Percentiles rank a stretch among this genome's conserved stretches.
These are phyloP conservation scores for Stratiomys singularior DNA, from an alignment of 2,888 invertebrate genomes.

Conservation along the genomic window DNA sequence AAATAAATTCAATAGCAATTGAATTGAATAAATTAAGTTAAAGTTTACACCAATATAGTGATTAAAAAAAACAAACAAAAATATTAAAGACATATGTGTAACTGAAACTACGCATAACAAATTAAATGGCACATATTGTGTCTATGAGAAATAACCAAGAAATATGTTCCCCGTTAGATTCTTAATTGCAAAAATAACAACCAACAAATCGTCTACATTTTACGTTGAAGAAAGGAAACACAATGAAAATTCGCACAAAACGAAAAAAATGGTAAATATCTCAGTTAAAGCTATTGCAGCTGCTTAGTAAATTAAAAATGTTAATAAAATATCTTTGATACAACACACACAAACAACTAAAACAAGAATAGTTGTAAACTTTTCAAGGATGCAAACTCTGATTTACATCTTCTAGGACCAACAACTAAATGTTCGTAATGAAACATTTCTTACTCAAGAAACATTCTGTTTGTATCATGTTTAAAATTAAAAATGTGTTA, in stretches of 20 bases:
- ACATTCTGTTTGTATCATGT: background rate
- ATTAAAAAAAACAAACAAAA: background rate
- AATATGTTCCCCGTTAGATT: background rate
- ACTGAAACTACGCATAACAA: constrained; percentile 11
- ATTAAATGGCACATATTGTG: constrained; percentile 40
- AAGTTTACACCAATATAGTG: too few relatives aligned
- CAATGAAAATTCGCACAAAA: background rate
- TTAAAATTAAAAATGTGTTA: background rate
- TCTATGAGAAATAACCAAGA: background rate
- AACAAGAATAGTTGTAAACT: too few relatives aligned
- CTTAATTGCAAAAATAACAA: background rate
- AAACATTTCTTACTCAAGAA: background rate
- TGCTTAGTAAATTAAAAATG: too few relatives aligned
- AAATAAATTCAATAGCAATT: background rate
- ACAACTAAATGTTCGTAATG: background rate
- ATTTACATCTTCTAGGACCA: constrained; percentile 23
- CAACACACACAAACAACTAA: too few relatives aligned
- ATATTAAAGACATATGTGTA: constrained; percentile 22
- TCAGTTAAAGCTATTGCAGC: too few relatives aligned
- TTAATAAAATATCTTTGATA: too few relatives aligned
- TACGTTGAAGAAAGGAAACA: background rate
- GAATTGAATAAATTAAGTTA: background rate
- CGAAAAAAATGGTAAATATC: background rate
- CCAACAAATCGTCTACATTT: too few relatives aligned
- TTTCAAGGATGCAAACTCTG: too few relatives aligned